A percentile compares a stretch with the other conserved stretches of the same genome.
phyloP scores from a whole-genome alignment of 2,888 invertebrate genomes.

The Lithophane ornitopus region DNA sequence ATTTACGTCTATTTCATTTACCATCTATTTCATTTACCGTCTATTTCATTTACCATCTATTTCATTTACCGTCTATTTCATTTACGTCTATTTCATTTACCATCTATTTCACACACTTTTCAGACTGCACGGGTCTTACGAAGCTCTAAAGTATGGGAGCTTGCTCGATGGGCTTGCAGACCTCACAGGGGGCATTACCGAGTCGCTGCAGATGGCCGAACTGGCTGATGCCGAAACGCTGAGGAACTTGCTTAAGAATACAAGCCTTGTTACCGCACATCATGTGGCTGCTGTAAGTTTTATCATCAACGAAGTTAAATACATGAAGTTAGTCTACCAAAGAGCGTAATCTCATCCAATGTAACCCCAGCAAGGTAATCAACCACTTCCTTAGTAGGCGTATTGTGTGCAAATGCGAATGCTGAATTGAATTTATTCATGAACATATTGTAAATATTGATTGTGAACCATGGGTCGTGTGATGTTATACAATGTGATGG shows the following conservation, averaged over 20 bases:
- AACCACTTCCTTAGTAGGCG: constrained; percentile 27
- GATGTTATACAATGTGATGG: not conserved
- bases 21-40: too few species aligned
- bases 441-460: constrained; percentile 1
- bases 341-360: constrained; percentile 37
- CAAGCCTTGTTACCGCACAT: constrained; percentile 95
- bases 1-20: too few species aligned
- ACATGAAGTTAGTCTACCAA: constrained; percentile 33
- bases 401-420: constrained; percentile 50
- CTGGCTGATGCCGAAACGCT: constrained; percentile 93
- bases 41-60: too few species aligned
- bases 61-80: too few species aligned
- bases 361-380: constrained; percentile 42
- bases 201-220: constrained; percentile 93
- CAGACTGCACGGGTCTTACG: constrained; percentile 97
- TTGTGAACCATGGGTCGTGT: not conserved
- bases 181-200: constrained; percentile 97
- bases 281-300: constrained; percentile 75
- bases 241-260: constrained; percentile 94
- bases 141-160: constrained; percentile 98
- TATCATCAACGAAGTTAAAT: constrained; percentile 29
- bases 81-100: not conserved
- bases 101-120: not conserved
- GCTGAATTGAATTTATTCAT: constrained; percentile 12
- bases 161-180: constrained; percentile 96